phyloP scores from a whole-genome alignment of 2,113 vertebrate genomes.

The Phyllostomus hastatus region DNA sequence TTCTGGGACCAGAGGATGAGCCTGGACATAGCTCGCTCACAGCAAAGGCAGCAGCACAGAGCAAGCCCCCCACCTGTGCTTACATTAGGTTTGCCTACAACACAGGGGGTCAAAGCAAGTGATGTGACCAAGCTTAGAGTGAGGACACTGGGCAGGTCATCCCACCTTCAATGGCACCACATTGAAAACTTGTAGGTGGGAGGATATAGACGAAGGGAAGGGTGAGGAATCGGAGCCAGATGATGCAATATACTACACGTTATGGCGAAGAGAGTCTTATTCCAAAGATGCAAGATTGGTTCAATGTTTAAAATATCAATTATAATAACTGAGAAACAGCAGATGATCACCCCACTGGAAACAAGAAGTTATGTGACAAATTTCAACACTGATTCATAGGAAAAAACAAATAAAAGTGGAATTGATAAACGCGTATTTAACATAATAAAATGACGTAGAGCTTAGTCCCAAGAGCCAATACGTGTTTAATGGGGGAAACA shows the following conservation, averaged over 20 bases:
- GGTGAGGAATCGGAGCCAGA: background rate
- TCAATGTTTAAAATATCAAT: background rate
- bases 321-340: background rate
- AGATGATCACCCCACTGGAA: background rate
- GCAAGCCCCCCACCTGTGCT: background rate
- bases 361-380: background rate
- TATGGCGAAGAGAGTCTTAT: background rate
- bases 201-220: background rate
- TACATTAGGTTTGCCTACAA: background rate
- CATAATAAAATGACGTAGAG: background rate
- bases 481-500: background rate
- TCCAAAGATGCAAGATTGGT: background rate
- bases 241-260: background rate
- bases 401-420: background rate
- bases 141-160: background rate
- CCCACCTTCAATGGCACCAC: background rate
- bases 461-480: background rate
- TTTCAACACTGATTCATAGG: background rate
- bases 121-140: background rate
- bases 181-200: background rate
- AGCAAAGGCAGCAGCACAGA: background rate
- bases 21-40: background rate
- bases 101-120: background rate
- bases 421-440: background rate
- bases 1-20: background rate